Base-by-base conservation (phyloP, 1,140 invertebrate species). In the Drosophila trapezifrons region DNA sequence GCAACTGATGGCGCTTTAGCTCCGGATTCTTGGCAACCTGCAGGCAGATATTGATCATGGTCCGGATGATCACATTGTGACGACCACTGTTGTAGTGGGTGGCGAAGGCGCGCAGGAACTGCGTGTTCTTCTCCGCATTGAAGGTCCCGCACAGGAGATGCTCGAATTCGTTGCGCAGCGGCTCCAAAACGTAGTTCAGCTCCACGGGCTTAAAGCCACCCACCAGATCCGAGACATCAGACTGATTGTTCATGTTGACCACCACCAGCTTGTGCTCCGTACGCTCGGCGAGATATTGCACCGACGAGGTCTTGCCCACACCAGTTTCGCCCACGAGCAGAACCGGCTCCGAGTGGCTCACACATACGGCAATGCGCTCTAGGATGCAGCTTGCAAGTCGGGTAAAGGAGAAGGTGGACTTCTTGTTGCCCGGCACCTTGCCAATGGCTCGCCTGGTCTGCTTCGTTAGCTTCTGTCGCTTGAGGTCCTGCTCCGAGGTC, bases 191-290 rank as follows among this genome's bases (percentile, higher is more conserved):
- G 81, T 95, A 95, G 90, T 96, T 97, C 3, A 99, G 89, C 92
- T 99, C 97, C 0, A 99, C 96, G 0, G 99, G 99, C 92, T 99
- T 99, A 82, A 97, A 99, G 3, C 99, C 98, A 80, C 99, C 99
- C 2, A 99, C 93, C 12, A 99, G 93, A 94, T 99, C 99, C 3
- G 97, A 95, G 51, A 96, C 98, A 93, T 99, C 98, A 78, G 97
- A 99, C 92, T 99, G 98, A 92, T 99, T 98, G 92, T 99, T 99
- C 96, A 99, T 97, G 92, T 99, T 99, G n/a, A 99, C 97, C 0
- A 99, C 98, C 42, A 97, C 94, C 13, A 99, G 93, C 90, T 96
- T 96, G 75, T 97, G 95, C 13, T 96, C 96, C 0, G 96, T 95
- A 71, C 96, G 95, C 72, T 96, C 94, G 0, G 98, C 97, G 18